Evolutionary conservation across 2,888 invertebrate genomes (phyloP).

Genomic region (Tridacna crocea): DNA sequence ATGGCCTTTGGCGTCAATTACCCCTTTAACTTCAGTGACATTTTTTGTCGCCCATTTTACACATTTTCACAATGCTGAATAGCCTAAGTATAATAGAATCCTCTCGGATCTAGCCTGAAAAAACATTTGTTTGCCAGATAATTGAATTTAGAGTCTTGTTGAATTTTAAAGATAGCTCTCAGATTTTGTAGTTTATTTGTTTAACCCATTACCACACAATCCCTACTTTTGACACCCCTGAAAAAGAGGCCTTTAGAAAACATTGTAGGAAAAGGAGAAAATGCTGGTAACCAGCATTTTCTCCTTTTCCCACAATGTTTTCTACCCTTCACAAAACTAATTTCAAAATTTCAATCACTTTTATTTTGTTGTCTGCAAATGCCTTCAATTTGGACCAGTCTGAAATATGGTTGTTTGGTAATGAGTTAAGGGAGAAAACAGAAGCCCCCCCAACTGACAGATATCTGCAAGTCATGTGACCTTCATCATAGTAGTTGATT

Average conservation of each 20-base stretch:
- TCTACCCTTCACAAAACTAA: no score
- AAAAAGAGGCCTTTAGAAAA: no score
- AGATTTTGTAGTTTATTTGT: background rate
- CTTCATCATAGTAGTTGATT: conserved; percentile 39
- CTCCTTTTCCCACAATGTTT: no score
- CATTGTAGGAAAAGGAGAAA: no score
- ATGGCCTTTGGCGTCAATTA: conserved; percentile 16
- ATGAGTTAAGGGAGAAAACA: conserved; percentile 23
- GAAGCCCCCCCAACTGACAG: conserved; percentile 42
- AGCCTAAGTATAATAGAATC: background rate
- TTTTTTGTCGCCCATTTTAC: background rate
- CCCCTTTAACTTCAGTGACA: background rate
- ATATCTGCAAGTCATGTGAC: conserved; percentile 39
- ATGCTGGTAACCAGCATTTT: no score
- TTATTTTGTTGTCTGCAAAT: no score
- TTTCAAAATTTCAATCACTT: no score
- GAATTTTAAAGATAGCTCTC: background rate
- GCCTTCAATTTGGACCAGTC: no score
- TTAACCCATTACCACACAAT: no score
- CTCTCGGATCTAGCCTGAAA: background rate
- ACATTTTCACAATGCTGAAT: background rate
- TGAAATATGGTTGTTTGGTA: no score
- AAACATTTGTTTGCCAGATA: background rate
- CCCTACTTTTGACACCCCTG: no score
- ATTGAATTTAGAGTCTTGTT: background rate